Conservation (phyloP, 2,888 invertebrate genomes). For the Dryobota labecula region DNA sequence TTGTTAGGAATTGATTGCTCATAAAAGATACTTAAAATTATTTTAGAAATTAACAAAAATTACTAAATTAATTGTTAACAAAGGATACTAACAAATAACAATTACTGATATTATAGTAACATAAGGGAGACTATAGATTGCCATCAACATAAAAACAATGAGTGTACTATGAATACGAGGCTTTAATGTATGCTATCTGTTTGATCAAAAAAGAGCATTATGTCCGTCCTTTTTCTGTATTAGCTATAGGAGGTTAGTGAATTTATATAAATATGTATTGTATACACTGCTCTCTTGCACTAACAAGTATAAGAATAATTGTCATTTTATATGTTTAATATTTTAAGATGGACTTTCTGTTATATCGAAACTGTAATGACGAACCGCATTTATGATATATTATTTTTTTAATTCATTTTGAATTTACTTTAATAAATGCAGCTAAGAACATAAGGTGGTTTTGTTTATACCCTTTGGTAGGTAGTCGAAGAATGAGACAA, state of each 20-base stretch:
- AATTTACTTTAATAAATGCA: slow-evolving; percentile 58
- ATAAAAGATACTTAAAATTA: slow-evolving; percentile 82
- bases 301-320: slow-evolving; percentile 55
- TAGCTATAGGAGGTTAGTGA: slow-evolving; percentile 62
- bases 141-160: slow-evolving; percentile 11
- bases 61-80: slow-evolving; percentile 42
- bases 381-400: slow-evolving; percentile 63
- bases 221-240: slow-evolving; percentile 64
- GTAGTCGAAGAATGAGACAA: neutral
- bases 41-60: slow-evolving; percentile 55
- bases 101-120: slow-evolving; percentile 18
- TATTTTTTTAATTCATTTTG: slow-evolving; percentile 50
- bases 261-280: slow-evolving; percentile 38
- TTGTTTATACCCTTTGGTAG: slow-evolving; percentile 8
- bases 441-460: slow-evolving; percentile 25
- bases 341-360: slow-evolving; percentile 42
- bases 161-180: slow-evolving; percentile 20
- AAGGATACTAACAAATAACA: slow-evolving; percentile 43
- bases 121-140: slow-evolving; percentile 12
- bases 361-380: slow-evolving; percentile 54
- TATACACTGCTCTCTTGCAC: slow-evolving; percentile 63
- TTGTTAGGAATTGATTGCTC: slow-evolving; percentile 75
- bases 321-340: slow-evolving; percentile 35
- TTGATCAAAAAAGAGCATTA: slow-evolving; percentile 32
- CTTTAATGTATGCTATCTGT: slow-evolving; percentile 33